Evolutionary conservation across 2,113 vertebrate genomes (phyloP).

Genomic region (Gambusia holbrooki): DNA sequence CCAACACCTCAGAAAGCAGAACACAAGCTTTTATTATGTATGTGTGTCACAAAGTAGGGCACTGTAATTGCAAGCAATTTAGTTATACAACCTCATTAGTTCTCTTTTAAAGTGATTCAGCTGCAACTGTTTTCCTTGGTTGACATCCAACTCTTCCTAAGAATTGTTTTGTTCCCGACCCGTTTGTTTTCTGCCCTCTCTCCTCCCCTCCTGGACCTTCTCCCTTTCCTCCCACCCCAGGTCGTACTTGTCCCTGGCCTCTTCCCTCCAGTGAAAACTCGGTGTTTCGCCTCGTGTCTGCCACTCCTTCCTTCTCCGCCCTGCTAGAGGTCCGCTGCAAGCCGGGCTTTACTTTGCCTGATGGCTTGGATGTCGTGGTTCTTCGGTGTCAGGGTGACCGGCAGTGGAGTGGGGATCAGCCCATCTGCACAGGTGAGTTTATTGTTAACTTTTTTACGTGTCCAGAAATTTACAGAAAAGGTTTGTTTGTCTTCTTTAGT

Average conservation of each 20-base stretch:
- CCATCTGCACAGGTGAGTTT: constrained; percentile 79
- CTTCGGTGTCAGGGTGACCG: constrained; percentile 85
- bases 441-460: not conserved
- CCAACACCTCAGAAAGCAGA: not conserved
- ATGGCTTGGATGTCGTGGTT: constrained; percentile 70
- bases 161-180: constrained; percentile 1
- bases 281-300: constrained; percentile 70
- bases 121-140: not conserved
- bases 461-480: not conserved
- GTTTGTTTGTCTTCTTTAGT: not conserved
- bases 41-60: constrained; percentile 28
- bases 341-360: constrained; percentile 74
- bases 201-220: constrained; percentile 5
- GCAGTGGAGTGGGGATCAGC: constrained; percentile 84
- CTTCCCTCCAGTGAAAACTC: constrained; percentile 60
- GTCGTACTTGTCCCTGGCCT: constrained; percentile 85
- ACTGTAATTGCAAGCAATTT: constrained; percentile 16
- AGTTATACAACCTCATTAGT: constrained; percentile 48
- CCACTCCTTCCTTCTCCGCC: constrained; percentile 79
- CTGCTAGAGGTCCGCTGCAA: constrained; percentile 80
- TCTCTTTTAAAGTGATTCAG: not conserved
- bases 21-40: constrained; percentile 38
- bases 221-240: constrained; percentile 57
- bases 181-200: not conserved
- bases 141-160: constrained; percentile 18